phyloP scores from a whole-genome alignment of 2,888 invertebrate genomes.

The Lasius fuliginosus region DNA sequence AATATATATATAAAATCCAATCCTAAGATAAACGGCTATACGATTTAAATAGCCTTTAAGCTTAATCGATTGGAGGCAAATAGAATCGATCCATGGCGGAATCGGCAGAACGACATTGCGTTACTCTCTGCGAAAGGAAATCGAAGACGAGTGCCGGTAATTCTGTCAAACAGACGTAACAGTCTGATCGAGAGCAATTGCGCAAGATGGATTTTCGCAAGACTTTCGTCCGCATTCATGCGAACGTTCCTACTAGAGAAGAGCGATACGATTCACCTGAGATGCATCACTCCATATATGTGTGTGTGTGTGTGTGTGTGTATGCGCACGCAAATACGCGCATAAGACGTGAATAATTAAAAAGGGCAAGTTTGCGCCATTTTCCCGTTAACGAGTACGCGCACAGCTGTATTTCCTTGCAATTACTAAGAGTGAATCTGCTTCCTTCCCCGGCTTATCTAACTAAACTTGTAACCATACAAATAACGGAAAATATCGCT shows the following conservation, averaged over 20 bases:
- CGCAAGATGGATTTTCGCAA: constrained; percentile 66
- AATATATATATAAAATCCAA: background rate
- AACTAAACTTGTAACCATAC: constrained; percentile 38
- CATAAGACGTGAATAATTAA: constrained; percentile 64
- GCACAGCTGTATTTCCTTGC: constrained; percentile 55
- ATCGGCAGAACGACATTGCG: constrained; percentile 11
- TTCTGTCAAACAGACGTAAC: constrained; percentile 38
- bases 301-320: background rate
- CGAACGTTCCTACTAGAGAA: constrained; percentile 25
- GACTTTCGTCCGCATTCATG: constrained; percentile 69
- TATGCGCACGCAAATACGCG: constrained; percentile 35
- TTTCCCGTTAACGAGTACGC: constrained; percentile 67
- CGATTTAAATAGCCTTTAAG: constrained; percentile 33
- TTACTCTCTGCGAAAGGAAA: constrained; percentile 44
- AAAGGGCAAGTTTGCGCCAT: constrained; percentile 72
- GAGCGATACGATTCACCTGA: constrained; percentile 44
- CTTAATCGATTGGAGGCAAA: background rate
- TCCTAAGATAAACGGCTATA: background rate
- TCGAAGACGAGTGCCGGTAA: constrained; percentile 40
- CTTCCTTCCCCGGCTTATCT: constrained; percentile 41
- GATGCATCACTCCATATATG: constrained; percentile 23
- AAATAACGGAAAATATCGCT: background rate
- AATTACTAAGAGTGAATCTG: constrained; percentile 50
- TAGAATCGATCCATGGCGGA: constrained; percentile 1
- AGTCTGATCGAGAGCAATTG: constrained; percentile 53